Percentiles rank a stretch among this genome's conserved stretches.
phyloP scores from a whole-genome alignment of 2,113 vertebrate species.

The Psittacus erithacus region DNA sequence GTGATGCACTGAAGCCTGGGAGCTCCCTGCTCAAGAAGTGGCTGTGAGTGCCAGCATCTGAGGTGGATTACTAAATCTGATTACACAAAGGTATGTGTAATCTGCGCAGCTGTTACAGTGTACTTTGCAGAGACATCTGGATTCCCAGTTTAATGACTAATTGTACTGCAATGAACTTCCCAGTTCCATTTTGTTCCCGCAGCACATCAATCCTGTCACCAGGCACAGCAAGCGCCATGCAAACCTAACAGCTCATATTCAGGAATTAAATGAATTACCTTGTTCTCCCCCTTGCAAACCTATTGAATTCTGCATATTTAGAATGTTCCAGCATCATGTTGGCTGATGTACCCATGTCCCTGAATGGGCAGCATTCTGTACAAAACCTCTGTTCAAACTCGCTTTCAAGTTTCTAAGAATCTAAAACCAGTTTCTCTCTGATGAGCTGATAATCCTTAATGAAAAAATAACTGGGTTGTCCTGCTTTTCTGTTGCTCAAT shows the following conservation, averaged over 20 bases:
- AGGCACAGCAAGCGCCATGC: not conserved
- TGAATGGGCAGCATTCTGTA: not conserved
- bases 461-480: not conserved
- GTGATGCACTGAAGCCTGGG: rapidly evolving
- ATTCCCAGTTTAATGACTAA: not conserved
- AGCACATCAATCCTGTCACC: not conserved
- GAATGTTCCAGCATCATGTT: not conserved
- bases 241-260: not conserved
- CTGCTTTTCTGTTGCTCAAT: not conserved
- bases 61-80: not conserved
- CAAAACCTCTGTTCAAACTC: not conserved
- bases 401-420: not conserved
- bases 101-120: not conserved
- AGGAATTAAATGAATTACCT: not conserved
- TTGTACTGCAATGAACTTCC: not conserved
- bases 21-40: not conserved
- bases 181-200: not conserved
- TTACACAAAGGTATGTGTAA: not conserved
- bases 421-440: not conserved
- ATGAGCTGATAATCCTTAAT: not conserved
- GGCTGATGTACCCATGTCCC: not conserved
- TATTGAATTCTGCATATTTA: not conserved
- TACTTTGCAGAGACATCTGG: not conserved
- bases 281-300: not conserved
- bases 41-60: not conserved